These are phyloP conservation scores for Saturnia pavonia DNA, from an alignment of 2,888 invertebrate genomes.

Conservation along the genomic window DNA sequence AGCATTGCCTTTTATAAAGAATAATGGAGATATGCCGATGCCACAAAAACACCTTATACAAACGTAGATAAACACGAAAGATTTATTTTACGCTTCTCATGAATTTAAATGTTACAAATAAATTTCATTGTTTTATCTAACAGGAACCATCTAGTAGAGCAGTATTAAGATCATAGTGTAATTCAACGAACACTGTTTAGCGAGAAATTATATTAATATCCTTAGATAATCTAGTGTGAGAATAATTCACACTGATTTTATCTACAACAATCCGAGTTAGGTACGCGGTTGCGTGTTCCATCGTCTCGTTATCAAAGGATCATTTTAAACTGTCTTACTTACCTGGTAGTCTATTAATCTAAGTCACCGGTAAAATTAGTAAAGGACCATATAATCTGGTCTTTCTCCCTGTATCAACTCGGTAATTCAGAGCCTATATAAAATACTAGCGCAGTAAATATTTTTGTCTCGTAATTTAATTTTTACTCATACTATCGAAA, in stretches of 20 bases:
- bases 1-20: too few relatives aligned
- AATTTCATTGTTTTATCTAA: background rate
- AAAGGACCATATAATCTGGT: background rate
- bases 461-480: too few relatives aligned
- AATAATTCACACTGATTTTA: constrained; percentile 21
- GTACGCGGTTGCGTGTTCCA: constrained; percentile 19
- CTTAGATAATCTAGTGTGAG: constrained; percentile 17
- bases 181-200: background rate
- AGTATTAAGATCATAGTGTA: background rate
- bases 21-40: too few relatives aligned
- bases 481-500: too few relatives aligned
- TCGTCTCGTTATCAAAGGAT: constrained; percentile 1
- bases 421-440: background rate
- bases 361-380: constrained; percentile 14
- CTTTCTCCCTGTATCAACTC: background rate
- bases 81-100: background rate
- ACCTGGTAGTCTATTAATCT: constrained; percentile 11
- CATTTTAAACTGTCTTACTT: constrained; percentile 14
- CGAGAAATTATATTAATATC: background rate
- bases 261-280: constrained; percentile 23
- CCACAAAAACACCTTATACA: too few relatives aligned
- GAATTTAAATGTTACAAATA: background rate
- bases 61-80: background rate
- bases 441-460: background rate
- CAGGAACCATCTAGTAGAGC: background rate